phyloP scores from a whole-genome alignment of 2,888 invertebrate species.

The Drosophila paranaensis region DNA sequence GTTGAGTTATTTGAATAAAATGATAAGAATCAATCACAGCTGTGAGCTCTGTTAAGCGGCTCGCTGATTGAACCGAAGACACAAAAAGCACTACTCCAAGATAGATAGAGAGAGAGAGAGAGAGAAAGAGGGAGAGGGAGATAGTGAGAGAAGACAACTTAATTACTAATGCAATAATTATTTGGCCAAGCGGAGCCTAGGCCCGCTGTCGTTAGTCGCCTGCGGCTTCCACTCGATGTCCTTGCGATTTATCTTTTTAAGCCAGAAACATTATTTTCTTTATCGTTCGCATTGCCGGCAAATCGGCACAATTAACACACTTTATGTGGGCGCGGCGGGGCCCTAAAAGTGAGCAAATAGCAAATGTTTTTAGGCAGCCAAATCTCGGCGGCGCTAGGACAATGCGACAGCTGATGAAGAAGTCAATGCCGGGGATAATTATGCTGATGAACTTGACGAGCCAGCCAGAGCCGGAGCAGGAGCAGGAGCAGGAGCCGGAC shows the following conservation, averaged over 20 bases:
- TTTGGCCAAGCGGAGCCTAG: slow-evolving; percentile 29
- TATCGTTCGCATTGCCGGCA: slow-evolving; percentile 63
- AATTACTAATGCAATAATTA: slow-evolving; percentile 62
- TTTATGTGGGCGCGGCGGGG: slow-evolving; percentile 58
- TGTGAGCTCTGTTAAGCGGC: too few species aligned
- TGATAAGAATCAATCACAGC: too few species aligned
- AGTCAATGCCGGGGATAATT: slow-evolving; percentile 78
- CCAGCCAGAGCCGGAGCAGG: neutral
- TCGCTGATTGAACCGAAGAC: too few species aligned
- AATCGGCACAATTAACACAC: slow-evolving; percentile 77
- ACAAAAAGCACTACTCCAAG: too few species aligned
- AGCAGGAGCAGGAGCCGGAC: slow-evolving; percentile 20
- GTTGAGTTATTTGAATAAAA: too few species aligned
- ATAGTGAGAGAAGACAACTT: slow-evolving; percentile 32
- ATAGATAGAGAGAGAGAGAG: too few species aligned
- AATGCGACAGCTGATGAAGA: slow-evolving; percentile 75
- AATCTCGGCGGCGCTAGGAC: slow-evolving; percentile 51
- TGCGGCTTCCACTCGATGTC: slow-evolving; percentile 51
- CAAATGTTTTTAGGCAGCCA: slow-evolving; percentile 32
- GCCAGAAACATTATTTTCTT: slow-evolving; percentile 72
- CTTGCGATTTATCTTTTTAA: slow-evolving; percentile 77
- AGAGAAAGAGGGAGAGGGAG: neutral
- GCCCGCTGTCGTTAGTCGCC: slow-evolving; percentile 36
- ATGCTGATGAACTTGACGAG: slow-evolving; percentile 77
- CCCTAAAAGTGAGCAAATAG: slow-evolving; percentile 35